phyloP scores from a whole-genome alignment of 1,140 invertebrate species.

The Ceratina japonica region DNA sequence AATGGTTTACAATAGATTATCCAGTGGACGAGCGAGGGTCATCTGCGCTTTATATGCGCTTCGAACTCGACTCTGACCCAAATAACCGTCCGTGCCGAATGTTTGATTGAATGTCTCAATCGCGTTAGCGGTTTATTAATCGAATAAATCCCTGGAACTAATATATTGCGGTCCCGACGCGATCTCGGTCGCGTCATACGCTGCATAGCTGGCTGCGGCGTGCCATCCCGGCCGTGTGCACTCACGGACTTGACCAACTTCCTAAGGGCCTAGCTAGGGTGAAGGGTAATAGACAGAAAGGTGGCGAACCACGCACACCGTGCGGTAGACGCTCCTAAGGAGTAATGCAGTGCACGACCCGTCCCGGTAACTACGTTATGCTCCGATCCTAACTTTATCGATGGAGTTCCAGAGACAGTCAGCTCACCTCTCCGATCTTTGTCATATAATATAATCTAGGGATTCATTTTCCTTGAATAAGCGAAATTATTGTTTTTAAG shows the following conservation, averaged over 20 bases:
- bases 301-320: slow-evolving; percentile 29
- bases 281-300: slow-evolving; percentile 62
- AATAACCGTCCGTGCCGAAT: neutral
- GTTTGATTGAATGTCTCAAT: slow-evolving; percentile 6
- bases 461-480: neutral
- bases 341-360: slow-evolving; percentile 50
- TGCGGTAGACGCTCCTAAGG: slow-evolving; percentile 19
- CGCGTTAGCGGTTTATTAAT: neutral
- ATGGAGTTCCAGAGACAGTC: slow-evolving; percentile 14
- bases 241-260: slow-evolving; percentile 61
- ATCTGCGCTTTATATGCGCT: too few relatives aligned
- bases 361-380: slow-evolving; percentile 56
- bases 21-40: too few relatives aligned
- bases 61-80: neutral
- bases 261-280: slow-evolving; percentile 50
- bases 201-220: slow-evolving; percentile 1
- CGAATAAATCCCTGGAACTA: slow-evolving; percentile 15
- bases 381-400: slow-evolving; percentile 54
- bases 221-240: slow-evolving; percentile 43
- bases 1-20: too few relatives aligned
- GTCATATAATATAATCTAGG: neutral
- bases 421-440: slow-evolving; percentile 9
- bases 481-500: neutral
- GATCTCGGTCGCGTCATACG: slow-evolving; percentile 34
- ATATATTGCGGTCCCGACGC: slow-evolving; percentile 7